phyloP scores from a whole-genome alignment of 2,113 vertebrate species.

The Halcyon malimbica region DNA sequence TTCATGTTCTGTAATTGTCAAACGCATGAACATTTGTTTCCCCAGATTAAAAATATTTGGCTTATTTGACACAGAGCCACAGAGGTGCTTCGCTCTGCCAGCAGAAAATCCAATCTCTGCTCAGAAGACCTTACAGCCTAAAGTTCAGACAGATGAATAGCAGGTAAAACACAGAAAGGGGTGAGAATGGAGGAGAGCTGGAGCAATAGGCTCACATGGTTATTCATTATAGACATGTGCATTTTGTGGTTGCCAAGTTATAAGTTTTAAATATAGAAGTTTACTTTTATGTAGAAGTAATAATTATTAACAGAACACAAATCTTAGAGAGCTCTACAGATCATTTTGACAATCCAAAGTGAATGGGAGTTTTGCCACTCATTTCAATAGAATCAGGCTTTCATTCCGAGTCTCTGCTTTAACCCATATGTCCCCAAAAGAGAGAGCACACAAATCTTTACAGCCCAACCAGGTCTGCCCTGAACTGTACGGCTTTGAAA shows the following conservation, averaged over 20 bases:
- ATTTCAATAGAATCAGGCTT: conserved; percentile 4
- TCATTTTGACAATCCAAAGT: conserved; percentile 52
- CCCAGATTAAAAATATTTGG: conserved; percentile 4
- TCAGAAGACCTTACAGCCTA: not conserved
- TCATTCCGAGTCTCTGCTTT: not conserved
- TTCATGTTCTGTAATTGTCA: conserved; percentile 46
- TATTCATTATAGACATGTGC: conserved; percentile 58
- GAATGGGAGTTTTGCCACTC: conserved; percentile 52
- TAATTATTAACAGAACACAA: conserved; percentile 69
- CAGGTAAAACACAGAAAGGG: conserved; percentile 13
- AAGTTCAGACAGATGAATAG: not conserved
- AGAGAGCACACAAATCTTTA: not conserved
- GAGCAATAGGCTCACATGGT: not conserved
- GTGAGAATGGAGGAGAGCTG: not conserved
- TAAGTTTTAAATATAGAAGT: conserved; percentile 66
- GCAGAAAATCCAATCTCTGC: not conserved
- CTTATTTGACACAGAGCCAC: not conserved
- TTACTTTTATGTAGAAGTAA: conserved; percentile 69
- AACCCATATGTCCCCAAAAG: conserved; percentile 19
- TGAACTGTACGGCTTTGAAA: not conserved
- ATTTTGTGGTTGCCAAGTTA: conserved; percentile 55
- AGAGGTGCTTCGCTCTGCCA: not conserved
- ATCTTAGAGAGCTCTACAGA: conserved; percentile 44
- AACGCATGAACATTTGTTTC: not conserved
- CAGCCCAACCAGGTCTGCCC: not conserved